phyloP scores from a whole-genome alignment of 2,888 invertebrate genomes.

The Lasioglossum morio region DNA sequence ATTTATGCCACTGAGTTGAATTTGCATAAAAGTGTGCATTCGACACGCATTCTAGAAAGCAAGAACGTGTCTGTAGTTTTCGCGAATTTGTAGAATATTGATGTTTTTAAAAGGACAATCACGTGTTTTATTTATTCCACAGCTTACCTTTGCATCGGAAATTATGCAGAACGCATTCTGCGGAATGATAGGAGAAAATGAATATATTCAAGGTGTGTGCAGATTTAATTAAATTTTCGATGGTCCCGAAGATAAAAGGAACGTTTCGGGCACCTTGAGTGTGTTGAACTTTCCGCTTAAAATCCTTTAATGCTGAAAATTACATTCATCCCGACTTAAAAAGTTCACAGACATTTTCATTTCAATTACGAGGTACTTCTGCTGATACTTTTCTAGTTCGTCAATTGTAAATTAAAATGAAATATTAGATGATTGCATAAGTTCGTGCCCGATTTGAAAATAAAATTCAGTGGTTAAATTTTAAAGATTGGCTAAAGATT shows the following conservation, averaged over 20 bases:
- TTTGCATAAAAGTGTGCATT: background rate
- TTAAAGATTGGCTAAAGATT: too few relatives aligned
- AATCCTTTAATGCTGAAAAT: background rate
- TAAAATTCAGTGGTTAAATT: too few relatives aligned
- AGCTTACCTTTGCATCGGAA: background rate
- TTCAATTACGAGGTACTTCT: background rate
- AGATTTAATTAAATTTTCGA: conserved; percentile 6
- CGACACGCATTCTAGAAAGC: background rate
- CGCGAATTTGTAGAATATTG: background rate
- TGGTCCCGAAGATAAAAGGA: background rate
- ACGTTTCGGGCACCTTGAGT: background rate
- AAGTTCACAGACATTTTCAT: background rate
- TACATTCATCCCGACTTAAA: background rate
- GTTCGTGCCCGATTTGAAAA: too few relatives aligned
- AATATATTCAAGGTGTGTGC: background rate
- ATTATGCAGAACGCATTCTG: background rate
- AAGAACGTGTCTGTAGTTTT: background rate
- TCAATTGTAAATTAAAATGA: background rate
- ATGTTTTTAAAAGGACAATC: background rate
- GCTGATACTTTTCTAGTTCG: background rate
- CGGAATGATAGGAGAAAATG: background rate
- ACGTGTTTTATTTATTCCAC: background rate
- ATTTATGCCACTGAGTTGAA: background rate
- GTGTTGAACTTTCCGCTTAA: background rate
- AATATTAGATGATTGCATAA: background rate